A percentile compares a stretch with the other conserved stretches of the same genome.
phyloP scores from a whole-genome alignment of 2,113 vertebrate species.

The Zapus hudsonius region DNA sequence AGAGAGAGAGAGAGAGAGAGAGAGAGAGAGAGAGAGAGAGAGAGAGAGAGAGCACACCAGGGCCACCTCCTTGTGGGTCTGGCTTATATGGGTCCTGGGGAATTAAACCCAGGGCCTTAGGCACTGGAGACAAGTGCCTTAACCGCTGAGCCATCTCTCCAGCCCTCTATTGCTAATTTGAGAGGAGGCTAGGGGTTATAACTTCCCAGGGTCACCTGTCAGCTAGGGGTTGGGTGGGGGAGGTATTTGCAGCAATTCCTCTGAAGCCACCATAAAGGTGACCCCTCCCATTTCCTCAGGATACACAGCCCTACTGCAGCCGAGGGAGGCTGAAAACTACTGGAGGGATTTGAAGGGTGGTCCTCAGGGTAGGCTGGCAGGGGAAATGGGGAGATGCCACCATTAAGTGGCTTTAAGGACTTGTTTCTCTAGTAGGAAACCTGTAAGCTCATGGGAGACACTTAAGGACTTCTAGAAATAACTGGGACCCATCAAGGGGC shows the following conservation, averaged over 20 bases:
- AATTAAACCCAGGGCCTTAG: too few species aligned
- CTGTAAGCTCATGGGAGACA: background rate
- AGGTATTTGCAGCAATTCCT: background rate
- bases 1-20: too few species aligned
- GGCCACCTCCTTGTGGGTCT: too few species aligned
- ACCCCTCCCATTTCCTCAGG: background rate
- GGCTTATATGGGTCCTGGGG: too few species aligned
- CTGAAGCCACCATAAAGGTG: background rate
- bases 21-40: too few species aligned
- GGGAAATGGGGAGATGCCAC: conserved; percentile 11
- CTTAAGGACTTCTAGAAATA: background rate
- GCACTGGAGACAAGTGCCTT: too few species aligned
- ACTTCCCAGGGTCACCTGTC: background rate
- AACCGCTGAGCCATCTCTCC: too few species aligned
- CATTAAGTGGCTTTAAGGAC: background rate
- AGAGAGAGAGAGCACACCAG: too few species aligned
- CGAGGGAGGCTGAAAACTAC: background rate
- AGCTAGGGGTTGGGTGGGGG: background rate
- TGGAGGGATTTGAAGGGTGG: background rate
- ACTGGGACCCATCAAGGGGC: background rate
- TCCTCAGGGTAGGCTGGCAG: background rate
- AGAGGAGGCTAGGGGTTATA: background rate
- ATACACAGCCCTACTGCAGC: background rate
- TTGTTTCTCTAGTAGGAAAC: background rate
- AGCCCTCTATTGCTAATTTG: background rate